These are phyloP conservation scores for Drosophila seguyi DNA, from an alignment of 1,140 invertebrate species.

Conservation along the genomic window DNA sequence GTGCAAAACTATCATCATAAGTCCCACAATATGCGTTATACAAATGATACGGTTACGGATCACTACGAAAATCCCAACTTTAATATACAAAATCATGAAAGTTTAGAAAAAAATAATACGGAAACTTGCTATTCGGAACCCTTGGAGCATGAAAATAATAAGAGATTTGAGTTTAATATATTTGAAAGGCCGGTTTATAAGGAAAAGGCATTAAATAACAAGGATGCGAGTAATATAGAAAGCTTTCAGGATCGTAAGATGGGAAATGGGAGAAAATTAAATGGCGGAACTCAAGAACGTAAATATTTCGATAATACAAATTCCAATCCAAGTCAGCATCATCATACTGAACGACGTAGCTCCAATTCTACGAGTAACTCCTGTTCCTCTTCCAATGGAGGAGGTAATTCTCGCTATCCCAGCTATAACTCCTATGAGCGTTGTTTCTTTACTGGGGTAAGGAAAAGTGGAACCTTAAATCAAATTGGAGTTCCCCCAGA, in stretches of 20 bases:
- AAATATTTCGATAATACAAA: conserved; percentile 65
- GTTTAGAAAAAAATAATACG: conserved; percentile 20
- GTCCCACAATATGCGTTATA: conserved; percentile 44
- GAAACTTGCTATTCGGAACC: conserved; percentile 81
- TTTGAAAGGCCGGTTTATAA: conserved; percentile 79
- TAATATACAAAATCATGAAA: conserved; percentile 60
- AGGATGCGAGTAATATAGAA: conserved; percentile 40
- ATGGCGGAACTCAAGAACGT: conserved; percentile 50
- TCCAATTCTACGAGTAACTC: conserved; percentile 82
- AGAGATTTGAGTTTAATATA: conserved; percentile 80
- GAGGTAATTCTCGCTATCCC: conserved; percentile 48
- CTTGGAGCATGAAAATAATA: conserved; percentile 64
- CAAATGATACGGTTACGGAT: conserved; percentile 70
- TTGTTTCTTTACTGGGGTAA: conserved; percentile 62
- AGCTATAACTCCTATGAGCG: conserved; percentile 79
- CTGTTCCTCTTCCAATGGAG: conserved; percentile 55
- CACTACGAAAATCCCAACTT: conserved; percentile 85
- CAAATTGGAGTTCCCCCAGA: conserved; percentile 55
- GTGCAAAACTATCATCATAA: conserved; percentile 35
- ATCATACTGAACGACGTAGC: conserved; percentile 63
- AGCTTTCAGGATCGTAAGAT: conserved; percentile 53
- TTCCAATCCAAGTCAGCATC: conserved; percentile 16
- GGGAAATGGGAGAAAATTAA: conserved; percentile 45
- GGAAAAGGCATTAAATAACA: conserved; percentile 32
- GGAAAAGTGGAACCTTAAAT: conserved; percentile 81